phyloP scores from a whole-genome alignment of 2,113 vertebrate species.

The Actenoides lindsayi region DNA sequence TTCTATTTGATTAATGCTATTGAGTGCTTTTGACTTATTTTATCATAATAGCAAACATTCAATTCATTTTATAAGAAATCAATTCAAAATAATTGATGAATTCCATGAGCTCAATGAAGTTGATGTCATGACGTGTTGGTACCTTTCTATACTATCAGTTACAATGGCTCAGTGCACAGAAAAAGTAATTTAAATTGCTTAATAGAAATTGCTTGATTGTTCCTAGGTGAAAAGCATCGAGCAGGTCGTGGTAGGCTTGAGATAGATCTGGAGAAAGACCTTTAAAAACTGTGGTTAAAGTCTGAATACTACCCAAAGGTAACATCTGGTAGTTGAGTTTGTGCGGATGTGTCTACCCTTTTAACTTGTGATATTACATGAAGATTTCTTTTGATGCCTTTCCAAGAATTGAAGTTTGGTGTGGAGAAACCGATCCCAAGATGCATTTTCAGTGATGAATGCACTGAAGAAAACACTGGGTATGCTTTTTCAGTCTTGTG shows the following conservation, averaged over 20 bases:
- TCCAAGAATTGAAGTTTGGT: background rate
- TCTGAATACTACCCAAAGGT: background rate
- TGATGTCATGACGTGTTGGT: conserved; percentile 1
- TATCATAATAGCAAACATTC: conserved; percentile 3
- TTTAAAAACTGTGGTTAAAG: background rate
- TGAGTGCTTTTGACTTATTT: conserved; percentile 9
- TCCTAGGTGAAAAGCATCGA: background rate
- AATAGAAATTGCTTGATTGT: background rate
- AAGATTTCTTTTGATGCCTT: background rate
- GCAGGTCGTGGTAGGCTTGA: background rate
- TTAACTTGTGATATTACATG: background rate
- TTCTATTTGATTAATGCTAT: conserved; percentile 45
- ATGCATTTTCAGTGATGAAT: background rate
- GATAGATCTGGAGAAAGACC: background rate
- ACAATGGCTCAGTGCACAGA: background rate
- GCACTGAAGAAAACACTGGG: background rate
- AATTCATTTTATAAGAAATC: background rate
- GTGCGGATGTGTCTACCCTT: background rate
- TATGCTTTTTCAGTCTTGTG: background rate
- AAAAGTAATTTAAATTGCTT: background rate
- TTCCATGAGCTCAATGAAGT: background rate
- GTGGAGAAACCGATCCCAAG: background rate
- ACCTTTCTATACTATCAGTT: background rate
- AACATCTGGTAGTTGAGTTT: background rate
- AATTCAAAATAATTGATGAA: background rate